phyloP scores from a whole-genome alignment of 2,888 invertebrate species.

The Acronicta psi region DNA sequence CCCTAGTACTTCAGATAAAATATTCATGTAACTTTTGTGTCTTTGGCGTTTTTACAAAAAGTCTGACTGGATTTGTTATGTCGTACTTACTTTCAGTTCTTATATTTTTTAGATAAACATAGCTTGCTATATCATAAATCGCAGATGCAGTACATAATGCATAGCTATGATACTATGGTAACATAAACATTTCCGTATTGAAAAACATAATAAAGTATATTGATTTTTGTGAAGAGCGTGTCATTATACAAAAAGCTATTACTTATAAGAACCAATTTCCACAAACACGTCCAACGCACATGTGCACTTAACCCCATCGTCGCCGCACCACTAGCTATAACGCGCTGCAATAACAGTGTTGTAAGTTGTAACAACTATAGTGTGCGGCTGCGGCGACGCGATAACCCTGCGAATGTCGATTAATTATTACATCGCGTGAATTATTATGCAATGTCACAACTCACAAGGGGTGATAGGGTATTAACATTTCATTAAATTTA shows the following conservation, averaged over 20 bases:
- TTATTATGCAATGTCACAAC: constrained; percentile 1
- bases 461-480: background rate
- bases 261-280: constrained; percentile 5
- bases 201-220: too few relatives aligned
- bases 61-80: too few relatives aligned
- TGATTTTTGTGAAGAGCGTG: too few relatives aligned
- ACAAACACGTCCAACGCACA: background rate
- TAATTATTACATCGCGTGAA: constrained; percentile 5
- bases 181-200: too few relatives aligned
- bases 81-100: too few relatives aligned
- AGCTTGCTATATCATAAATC: too few relatives aligned
- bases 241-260: too few relatives aligned
- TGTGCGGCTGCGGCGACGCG: constrained; percentile 14
- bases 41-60: too few relatives aligned
- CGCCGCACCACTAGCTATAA: constrained; percentile 5
- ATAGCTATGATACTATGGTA: too few relatives aligned
- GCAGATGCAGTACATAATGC: too few relatives aligned
- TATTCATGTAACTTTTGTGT: background rate
- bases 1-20: constrained; percentile 13
- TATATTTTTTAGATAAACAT: too few relatives aligned
- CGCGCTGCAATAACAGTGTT: constrained; percentile 27
- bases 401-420: constrained; percentile 8
- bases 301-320: background rate
- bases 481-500: background rate
- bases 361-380: background rate